Evolutionary conservation across 2,797 vertebrate genomes (phyloP).

Genomic region (Nyctalus aviator): DNA sequence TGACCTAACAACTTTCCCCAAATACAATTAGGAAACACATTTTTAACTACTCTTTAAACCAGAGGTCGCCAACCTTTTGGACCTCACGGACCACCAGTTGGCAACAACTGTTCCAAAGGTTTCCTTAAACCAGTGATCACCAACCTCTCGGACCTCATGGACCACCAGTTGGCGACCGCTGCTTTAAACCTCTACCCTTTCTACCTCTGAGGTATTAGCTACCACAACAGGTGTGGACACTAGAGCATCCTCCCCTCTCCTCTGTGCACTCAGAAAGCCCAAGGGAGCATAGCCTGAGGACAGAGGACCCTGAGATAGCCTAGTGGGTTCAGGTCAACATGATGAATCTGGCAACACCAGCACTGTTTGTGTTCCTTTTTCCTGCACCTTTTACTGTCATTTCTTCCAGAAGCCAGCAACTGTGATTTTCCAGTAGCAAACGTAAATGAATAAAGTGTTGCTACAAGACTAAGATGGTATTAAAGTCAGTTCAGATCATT

Average conservation of each 20-base stretch:
- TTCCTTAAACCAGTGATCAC: too few species aligned
- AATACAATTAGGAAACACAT: not conserved
- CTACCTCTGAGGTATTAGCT: not conserved
- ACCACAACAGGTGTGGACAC: not conserved
- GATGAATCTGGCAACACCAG: not conserved
- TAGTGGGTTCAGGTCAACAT: accelerated
- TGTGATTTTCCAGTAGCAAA: not conserved
- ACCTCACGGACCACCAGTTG: too few species aligned
- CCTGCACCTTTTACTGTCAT: not conserved
- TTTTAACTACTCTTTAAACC: not conserved
- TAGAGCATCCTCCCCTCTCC: not conserved
- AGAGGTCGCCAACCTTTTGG: too few species aligned
- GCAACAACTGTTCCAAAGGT: too few species aligned
- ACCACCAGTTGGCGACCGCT: too few species aligned
- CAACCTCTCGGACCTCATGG: too few species aligned
- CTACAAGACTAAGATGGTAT: not conserved
- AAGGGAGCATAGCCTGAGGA: accelerated
- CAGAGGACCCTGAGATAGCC: not conserved
- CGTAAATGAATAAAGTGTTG: accelerated
- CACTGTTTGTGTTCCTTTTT: accelerated
- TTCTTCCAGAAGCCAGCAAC: not conserved
- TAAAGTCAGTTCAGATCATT: too few species aligned
- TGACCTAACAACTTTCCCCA: not conserved
- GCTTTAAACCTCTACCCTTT: not conserved
- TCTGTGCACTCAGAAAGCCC: not conserved